A percentile compares a stretch with the other conserved stretches of the same genome.
These are phyloP conservation scores for Ancistrus triradiatus DNA, from an alignment of 2,113 vertebrate species.

Conservation along the genomic window DNA sequence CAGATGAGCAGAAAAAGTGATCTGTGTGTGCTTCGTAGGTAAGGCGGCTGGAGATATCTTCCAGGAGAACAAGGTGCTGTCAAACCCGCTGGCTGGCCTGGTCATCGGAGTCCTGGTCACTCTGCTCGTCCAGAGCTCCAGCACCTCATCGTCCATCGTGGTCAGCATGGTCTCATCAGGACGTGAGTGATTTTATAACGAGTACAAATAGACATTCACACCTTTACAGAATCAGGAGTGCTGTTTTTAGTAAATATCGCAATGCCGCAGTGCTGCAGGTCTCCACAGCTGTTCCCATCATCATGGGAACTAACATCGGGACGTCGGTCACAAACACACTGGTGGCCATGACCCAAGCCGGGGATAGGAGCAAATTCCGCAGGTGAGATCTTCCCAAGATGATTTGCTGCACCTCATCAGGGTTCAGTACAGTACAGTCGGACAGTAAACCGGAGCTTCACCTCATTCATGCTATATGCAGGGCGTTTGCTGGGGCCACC, in stretches of 20 bases:
- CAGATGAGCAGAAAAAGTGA: no score
- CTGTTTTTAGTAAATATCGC: background rate
- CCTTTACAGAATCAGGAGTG: no score
- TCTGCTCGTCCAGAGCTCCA: constrained; percentile 92
- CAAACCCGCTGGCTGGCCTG: constrained; percentile 87
- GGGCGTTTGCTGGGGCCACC: constrained; percentile 91
- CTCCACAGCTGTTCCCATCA: constrained; percentile 81
- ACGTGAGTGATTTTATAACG: constrained; percentile 66
- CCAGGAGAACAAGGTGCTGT: constrained; percentile 79
- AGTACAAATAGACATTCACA: no score
- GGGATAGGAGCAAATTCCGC: constrained; percentile 84
- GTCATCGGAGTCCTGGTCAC: constrained; percentile 93
- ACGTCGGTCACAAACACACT: constrained; percentile 94
- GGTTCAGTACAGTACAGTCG: background rate
- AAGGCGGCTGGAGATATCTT: constrained; percentile 92
- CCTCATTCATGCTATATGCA: constrained; percentile 44
- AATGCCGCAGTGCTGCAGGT: constrained; percentile 77
- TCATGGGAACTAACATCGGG: constrained; percentile 97
- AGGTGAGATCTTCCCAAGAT: constrained; percentile 69
- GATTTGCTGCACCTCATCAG: background rate
- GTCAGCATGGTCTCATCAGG: constrained; percentile 98
- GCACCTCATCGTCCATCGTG: constrained; percentile 90
- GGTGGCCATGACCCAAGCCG: constrained; percentile 89
- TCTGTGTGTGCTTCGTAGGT: constrained; percentile 70
- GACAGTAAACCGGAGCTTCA: no score